A percentile compares a stretch with the other conserved stretches of the same genome.
These are phyloP conservation scores for Euglossa dilemma DNA, from an alignment of 1,140 invertebrate genomes.

Conservation along the genomic window DNA sequence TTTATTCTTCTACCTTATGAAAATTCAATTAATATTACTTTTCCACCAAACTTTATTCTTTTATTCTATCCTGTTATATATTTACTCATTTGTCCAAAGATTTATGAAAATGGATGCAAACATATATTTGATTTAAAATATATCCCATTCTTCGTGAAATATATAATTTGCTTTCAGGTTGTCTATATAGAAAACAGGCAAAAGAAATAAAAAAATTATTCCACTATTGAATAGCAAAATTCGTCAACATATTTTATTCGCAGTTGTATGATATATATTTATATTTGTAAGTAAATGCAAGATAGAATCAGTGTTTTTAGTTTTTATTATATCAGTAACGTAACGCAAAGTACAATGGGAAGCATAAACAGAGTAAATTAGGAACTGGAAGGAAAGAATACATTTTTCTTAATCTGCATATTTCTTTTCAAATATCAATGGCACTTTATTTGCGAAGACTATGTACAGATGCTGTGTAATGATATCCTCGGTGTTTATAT, in stretches of 20 bases:
- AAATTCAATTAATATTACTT: neutral
- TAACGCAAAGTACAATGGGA: neutral
- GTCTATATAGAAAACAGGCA: no score
- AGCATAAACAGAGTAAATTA: neutral
- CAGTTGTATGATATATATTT: neutral
- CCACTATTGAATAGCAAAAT: neutral
- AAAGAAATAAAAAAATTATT: neutral
- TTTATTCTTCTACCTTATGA: neutral
- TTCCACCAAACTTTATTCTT: neutral
- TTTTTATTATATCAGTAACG: neutral
- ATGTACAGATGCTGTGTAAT: slow-evolving; percentile 72
- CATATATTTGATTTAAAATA: neutral
- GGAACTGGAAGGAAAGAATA: neutral
- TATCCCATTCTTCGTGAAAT: no score
- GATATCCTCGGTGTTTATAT: slow-evolving; percentile 59
- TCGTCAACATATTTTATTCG: neutral
- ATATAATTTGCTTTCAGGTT: no score
- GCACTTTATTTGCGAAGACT: slow-evolving; percentile 75
- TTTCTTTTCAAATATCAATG: slow-evolving; percentile 65
- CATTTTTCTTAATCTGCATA: neutral
- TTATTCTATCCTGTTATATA: neutral
- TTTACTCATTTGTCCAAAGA: no score
- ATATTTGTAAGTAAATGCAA: neutral
- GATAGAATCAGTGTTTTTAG: neutral
- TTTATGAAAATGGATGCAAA: no score